Evolutionary conservation across 2,888 invertebrate species (phyloP).

Genomic region (Leucoma salicis): DNA sequence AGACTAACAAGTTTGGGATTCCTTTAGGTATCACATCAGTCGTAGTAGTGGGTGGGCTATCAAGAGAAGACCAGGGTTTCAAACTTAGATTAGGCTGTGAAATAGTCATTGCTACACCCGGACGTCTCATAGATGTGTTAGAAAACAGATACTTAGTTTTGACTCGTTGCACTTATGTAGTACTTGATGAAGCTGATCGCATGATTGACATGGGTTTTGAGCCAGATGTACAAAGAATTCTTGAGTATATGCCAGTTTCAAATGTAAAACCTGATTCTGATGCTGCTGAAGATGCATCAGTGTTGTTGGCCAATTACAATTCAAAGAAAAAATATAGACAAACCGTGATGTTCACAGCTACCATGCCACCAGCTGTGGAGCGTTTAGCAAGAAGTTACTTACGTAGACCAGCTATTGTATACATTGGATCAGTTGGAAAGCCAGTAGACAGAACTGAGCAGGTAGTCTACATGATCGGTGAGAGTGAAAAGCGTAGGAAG

Average conservation of each 20-base stretch:
- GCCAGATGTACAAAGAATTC: conserved; percentile 97
- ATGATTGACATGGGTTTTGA: conserved; percentile 99
- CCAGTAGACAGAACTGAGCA: conserved; percentile 99
- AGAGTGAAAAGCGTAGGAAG: conserved; percentile 98
- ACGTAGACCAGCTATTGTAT: conserved; percentile 97
- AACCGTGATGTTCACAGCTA: conserved; percentile 99
- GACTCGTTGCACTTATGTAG: conserved; percentile 99
- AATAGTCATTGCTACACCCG: conserved; percentile 99
- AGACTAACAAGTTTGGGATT: conserved; percentile 98
- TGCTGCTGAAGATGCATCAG: conserved; percentile 97
- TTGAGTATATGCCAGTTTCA: conserved; percentile 98
- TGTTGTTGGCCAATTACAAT: conserved; percentile 95
- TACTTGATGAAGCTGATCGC: conserved; percentile 97
- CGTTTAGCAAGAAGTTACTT: conserved; percentile 96
- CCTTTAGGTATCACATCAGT: conserved; percentile 96
- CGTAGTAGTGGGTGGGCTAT: conserved; percentile 98
- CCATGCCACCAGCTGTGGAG: conserved; percentile 99
- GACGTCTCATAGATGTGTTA: conserved; percentile 98
- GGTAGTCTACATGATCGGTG: conserved; percentile 96
- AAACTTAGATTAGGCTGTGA: conserved; percentile 98
- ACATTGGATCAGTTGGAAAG: conserved; percentile 98
- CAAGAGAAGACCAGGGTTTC: conserved; percentile 99
- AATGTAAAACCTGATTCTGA: conserved; percentile 99
- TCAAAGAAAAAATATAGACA: conserved; percentile 98
- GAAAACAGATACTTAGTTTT: conserved; percentile 98